Evolutionary conservation across 2,113 vertebrate genomes (phyloP).

Genomic region (Laticauda colubrina): DNA sequence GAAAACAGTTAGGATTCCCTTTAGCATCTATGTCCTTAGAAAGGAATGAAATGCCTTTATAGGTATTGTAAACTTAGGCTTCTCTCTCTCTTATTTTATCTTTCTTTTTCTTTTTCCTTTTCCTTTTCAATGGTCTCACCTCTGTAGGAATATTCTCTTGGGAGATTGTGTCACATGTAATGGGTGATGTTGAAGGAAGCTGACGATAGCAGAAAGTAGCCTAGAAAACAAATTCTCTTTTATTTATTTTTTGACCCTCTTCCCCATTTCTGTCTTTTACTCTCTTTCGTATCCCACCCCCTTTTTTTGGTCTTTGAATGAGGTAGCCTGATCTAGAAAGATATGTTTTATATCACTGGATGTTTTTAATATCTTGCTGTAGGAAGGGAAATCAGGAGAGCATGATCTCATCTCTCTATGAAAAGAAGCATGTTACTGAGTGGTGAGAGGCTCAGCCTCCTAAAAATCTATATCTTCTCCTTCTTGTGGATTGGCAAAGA

Average conservation of each 20-base stretch:
- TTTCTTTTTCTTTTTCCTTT: background rate
- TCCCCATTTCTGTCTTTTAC: background rate
- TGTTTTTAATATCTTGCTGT: background rate
- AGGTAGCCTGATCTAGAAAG: background rate
- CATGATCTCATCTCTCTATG: background rate
- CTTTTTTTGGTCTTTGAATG: background rate
- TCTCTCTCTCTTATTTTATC: background rate
- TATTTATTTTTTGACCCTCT: background rate
- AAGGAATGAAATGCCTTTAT: background rate
- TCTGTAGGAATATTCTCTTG: background rate
- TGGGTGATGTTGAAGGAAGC: background rate
- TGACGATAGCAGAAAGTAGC: background rate
- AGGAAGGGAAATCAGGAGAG: background rate
- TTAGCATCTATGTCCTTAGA: background rate
- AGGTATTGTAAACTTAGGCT: background rate
- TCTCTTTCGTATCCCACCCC: background rate
- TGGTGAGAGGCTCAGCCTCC: background rate
- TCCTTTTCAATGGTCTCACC: background rate
- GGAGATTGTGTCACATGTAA: background rate
- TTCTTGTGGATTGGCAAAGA: background rate
- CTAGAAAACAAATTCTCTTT: background rate
- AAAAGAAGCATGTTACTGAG: background rate
- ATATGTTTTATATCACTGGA: background rate
- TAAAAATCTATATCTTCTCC: background rate
- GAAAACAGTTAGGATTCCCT: background rate